Evolutionary conservation across 2,113 vertebrate species (phyloP), one percentile per base, ranked within the genome.

Genomic region (Ardeotis arabs): DNA sequence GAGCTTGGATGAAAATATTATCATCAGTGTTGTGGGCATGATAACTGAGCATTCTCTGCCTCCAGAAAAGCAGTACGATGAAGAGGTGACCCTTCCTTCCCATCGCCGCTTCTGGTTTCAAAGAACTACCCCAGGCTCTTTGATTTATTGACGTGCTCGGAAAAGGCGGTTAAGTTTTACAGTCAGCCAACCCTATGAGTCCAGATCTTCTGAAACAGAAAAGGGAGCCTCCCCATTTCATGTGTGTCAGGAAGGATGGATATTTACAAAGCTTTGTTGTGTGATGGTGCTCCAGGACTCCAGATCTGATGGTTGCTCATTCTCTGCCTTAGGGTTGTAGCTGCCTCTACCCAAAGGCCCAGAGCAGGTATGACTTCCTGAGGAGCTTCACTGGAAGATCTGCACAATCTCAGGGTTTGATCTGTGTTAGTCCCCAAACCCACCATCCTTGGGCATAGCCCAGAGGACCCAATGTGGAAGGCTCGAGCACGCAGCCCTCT

Each of bases 241-340:
- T 0, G 2, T 5, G 6, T 39, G 56, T 47, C 35, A 55, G 33
- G 66, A 63, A 81, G 72, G 19, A 35, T 23, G 0, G 0, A 1
- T n/a, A 23, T 68, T 84, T 89, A n/a, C 56, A 49, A 68, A 52
- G 56, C 0, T 0, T 52, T 53, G 24, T 9, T 33, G 35, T 22
- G n/a, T 17, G 72, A 25, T 8, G 29, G 25, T 81, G 37, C 11
- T 3, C 49, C 5, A 11, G 35, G 33, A 44, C 39, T 56, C 70
- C 35, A 58, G 59, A 91, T 33, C 44, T 55, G 21, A 15, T 20
- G 10, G 37, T 11, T 47, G 29, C 45, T 59, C 31, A 5, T 67
- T 66, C 12, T 73, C 20, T 3, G 1, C 37, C 69, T 73, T 29
- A 49, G 25, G 21, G 12, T 62, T 47, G 27, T 18, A 31, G 29